These are phyloP conservation scores for Parazoanthus atlanticus DNA, from an alignment of 92 coral and sea anemone species.

Conservation along the genomic window DNA sequence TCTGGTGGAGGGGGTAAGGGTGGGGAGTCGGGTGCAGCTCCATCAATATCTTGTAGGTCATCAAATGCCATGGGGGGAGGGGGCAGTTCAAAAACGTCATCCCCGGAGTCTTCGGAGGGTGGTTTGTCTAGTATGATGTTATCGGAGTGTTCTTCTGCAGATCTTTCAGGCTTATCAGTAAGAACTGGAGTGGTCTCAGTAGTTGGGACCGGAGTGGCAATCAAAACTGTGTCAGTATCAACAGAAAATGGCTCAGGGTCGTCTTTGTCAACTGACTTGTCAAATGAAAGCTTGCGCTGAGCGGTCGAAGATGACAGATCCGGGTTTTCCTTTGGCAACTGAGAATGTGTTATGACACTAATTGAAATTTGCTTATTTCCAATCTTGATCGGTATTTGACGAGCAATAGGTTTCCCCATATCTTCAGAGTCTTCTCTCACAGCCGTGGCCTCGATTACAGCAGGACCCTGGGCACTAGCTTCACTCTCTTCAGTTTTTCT, in stretches of 20 bases:
- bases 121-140: not conserved
- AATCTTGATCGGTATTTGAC: constrained; percentile 33
- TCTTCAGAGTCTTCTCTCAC: not conserved
- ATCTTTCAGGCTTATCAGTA: not conserved
- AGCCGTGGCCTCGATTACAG: not conserved
- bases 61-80: constrained; percentile 78
- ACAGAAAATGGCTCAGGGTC: not conserved
- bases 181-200: not conserved
- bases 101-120: constrained; percentile 13
- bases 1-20: constrained; percentile 90
- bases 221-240: not conserved
- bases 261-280: constrained; percentile 1
- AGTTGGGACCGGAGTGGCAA: constrained; percentile 8
- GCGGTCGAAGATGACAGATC: not conserved
- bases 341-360: constrained; percentile 32
- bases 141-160: not conserved
- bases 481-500: not conserved
- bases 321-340: not conserved
- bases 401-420: constrained; percentile 14
- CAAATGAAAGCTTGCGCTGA: constrained; percentile 11
- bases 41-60: constrained; percentile 28
- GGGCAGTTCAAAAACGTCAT: constrained; percentile 43
- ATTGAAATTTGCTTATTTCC: constrained; percentile 41
- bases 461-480: not conserved
- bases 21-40: constrained; percentile 68